These are phyloP conservation scores for Struthio camelus DNA, from an alignment of 2,113 vertebrate genomes.

Conservation along the genomic window DNA sequence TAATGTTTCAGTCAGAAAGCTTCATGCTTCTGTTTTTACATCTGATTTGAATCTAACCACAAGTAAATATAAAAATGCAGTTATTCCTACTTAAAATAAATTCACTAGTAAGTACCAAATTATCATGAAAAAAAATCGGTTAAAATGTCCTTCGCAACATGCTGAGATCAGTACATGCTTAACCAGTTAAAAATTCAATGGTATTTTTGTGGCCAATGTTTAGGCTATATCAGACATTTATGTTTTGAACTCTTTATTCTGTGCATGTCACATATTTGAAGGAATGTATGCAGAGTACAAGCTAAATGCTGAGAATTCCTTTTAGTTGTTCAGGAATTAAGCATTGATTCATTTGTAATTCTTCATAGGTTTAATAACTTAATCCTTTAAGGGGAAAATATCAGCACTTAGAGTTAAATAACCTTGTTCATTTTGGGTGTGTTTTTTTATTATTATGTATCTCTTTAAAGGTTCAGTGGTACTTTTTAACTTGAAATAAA, in stretches of 20 bases:
- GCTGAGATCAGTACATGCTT: neutral
- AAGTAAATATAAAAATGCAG: neutral
- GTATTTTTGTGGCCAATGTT: neutral
- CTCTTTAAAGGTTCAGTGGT: neutral
- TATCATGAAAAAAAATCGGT: neutral
- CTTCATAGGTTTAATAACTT: neutral
- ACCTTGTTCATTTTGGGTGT: neutral
- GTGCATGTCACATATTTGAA: neutral
- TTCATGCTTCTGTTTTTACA: neutral
- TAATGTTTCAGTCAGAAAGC: neutral
- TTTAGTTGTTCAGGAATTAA: neutral
- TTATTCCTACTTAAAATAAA: neutral
- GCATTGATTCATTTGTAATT: neutral
- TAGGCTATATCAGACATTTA: neutral
- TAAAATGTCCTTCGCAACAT: neutral
- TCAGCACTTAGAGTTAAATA: neutral
- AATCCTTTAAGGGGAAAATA: neutral
- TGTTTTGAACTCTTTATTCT: neutral
- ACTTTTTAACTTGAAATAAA: slow-evolving; percentile 10
- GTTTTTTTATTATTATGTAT: neutral
- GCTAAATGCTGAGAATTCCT: neutral
- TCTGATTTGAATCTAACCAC: neutral
- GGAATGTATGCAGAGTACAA: neutral
- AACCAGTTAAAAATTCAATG: neutral
- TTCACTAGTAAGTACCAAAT: neutral